Base-by-base conservation (phyloP, 2,797 vertebrate genomes). In the Aldrovandia affinis region DNA sequence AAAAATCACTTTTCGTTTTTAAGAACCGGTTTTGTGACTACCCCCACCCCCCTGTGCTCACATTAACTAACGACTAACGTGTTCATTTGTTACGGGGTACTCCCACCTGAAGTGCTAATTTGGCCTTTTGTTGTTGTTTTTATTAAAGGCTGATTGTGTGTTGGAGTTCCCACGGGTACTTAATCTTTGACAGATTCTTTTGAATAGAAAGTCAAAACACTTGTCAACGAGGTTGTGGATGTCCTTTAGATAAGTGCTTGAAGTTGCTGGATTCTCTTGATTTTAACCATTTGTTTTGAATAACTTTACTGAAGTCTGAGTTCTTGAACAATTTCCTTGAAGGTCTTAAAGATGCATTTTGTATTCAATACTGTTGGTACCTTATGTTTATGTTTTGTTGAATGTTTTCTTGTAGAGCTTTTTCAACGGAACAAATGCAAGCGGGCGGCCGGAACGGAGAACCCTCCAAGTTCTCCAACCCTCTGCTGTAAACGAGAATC, bases 391-490 rank as follows among this genome's bases (percentile, higher is more conserved):
- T 0, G 9, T 0, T 80, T 12, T 44, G 63, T 44, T 25, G 2
- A 55, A 70, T 50, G 55, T 7, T 33, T 0, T 86, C 47, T 89
- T 90, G 81, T 90, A 98, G 97, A 96, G 89, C 61, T 95, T 94
- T 87, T 93, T 96, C 65, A 82, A 82, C 54, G 86, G 84, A 0
- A 84, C 91, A 33, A 87, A 91, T 85, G 91, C 92, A 84, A 79
- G 84, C 70, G 90, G 89, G 84, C 90, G 87, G 61, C 85, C 92
- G 2, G 89, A 89, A 1, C 96, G 98, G 88, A 95, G 92, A 88
- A 96, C 94, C 1, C 95, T 98, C 59, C 96, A 97, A 91, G 96
- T 96, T 87, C 97, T 98, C 86, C 97, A 98, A 81, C 94, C 94
- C 15, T 97, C 96, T 83, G 93, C 94, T 79, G 87, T 94, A 57